Percentiles rank a stretch among this genome's conserved stretches.
These are phyloP conservation scores for Acromyrmex heyeri DNA, from an alignment of 1,140 invertebrate species.

Conservation along the genomic window DNA sequence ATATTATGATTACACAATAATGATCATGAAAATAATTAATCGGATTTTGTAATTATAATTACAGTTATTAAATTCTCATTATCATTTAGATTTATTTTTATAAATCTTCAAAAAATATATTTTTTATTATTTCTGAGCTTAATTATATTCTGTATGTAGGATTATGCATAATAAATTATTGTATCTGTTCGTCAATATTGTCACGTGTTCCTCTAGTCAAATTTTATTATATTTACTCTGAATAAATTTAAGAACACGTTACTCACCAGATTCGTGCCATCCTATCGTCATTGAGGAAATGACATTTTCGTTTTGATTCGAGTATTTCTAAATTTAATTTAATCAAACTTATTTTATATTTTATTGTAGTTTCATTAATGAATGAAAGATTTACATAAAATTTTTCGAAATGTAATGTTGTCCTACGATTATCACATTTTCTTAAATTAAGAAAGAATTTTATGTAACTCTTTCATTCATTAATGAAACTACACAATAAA, in stretches of 20 bases:
- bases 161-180: neutral
- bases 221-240: neutral
- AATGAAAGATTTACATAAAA: too few species aligned
- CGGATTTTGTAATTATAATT: neutral
- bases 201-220: neutral
- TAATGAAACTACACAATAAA: too few species aligned
- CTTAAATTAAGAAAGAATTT: too few species aligned
- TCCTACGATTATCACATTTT: too few species aligned
- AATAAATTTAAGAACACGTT: constrained; percentile 9
- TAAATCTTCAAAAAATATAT: neutral
- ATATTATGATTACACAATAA: neutral
- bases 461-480: too few species aligned
- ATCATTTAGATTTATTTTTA: neutral
- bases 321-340: neutral
- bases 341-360: too few species aligned
- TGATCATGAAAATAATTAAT: neutral
- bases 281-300: neutral
- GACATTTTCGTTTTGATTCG: neutral
- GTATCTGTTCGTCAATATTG: neutral
- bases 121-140: neutral
- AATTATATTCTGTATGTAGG: neutral
- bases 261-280: neutral
- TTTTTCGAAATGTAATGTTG: too few species aligned
- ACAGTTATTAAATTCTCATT: neutral
- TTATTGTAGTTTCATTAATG: too few species aligned